phyloP scores from a whole-genome alignment of 2,113 vertebrate species.

The Pipra filicauda region DNA sequence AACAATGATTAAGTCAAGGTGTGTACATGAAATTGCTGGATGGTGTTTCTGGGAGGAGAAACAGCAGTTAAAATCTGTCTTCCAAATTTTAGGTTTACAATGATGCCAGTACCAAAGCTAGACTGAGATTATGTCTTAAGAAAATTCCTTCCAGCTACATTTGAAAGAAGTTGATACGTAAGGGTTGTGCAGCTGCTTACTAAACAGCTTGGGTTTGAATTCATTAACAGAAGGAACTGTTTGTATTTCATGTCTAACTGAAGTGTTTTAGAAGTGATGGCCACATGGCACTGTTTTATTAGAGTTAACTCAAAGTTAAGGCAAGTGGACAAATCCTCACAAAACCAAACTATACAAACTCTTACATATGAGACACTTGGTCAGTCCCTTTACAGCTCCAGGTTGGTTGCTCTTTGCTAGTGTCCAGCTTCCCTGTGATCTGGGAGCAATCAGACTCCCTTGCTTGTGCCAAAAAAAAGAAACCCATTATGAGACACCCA shows the following conservation, averaged over 20 bases:
- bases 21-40: not conserved
- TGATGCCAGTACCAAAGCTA: not conserved
- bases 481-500: not conserved
- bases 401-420: not conserved
- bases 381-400: not conserved
- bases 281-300: not conserved
- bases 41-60: not conserved
- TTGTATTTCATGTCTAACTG: not conserved
- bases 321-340: not conserved
- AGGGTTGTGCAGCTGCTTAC: not conserved
- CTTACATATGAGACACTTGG: not conserved
- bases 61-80: not conserved
- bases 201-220: constrained; percentile 19
- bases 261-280: not conserved
- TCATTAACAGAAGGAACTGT: not conserved
- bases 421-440: not conserved
- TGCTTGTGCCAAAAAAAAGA: not conserved
- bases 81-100: not conserved
- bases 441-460: rapidly evolving
- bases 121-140: not conserved
- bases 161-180: not conserved
- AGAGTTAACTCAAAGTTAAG: not conserved
- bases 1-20: not conserved
- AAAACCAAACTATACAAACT: not conserved
- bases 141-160: not conserved